Evolutionary conservation across 2,797 vertebrate genomes (phyloP), one percentile per base, ranked within the genome.

Genomic region (Limosa lapponica): DNA sequence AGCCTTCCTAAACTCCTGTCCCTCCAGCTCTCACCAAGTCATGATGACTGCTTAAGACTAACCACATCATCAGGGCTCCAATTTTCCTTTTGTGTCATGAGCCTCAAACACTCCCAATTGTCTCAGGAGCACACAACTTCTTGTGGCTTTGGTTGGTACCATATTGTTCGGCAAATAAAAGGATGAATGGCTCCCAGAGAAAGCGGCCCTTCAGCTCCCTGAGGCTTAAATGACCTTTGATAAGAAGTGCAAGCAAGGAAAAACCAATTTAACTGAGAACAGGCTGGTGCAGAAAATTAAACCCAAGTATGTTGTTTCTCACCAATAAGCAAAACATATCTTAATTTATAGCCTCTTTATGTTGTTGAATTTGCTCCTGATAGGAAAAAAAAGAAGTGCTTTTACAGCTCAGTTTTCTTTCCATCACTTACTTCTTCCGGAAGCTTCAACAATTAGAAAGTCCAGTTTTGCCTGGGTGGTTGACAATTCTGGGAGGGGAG

Each of bases 31-130:
- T 65, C 62, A 36, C 11, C 27, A 52, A 58, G 10, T 44, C 36
- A 61, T 32, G 44, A 23, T 0, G 0, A 4, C 16, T 36, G 4
- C 19, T 71, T 54, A n/a, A 83, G 25, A n/a, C 11, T 15, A 73
- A 67, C 8, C 36, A 32, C 17, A 5, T 13, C 32, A 41, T 3
- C 0, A 0, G 10, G 24, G 4, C 15, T 57, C 7, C 23, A 18
- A 16, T n/a, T 66, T 65, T 15, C 25, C 37, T 59, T 61, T 46
- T 36, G 13, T 6, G 15, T 54, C 25, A 54, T 37, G 48, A 85
- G 6, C 10, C 14, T 80, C 32, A 69, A 24, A 43, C 2, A 3
- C 13, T 34, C 17, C 16, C 8, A 5, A 43, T 54, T 36, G 16
- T 23, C 58, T 82, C 52, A 64, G 32, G 13, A 37, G 13, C 13